Percentiles rank a stretch among this genome's conserved stretches.
These are phyloP conservation scores for Ctenicera cuprea DNA, from an alignment of 2,888 invertebrate species.

Conservation along the genomic window DNA sequence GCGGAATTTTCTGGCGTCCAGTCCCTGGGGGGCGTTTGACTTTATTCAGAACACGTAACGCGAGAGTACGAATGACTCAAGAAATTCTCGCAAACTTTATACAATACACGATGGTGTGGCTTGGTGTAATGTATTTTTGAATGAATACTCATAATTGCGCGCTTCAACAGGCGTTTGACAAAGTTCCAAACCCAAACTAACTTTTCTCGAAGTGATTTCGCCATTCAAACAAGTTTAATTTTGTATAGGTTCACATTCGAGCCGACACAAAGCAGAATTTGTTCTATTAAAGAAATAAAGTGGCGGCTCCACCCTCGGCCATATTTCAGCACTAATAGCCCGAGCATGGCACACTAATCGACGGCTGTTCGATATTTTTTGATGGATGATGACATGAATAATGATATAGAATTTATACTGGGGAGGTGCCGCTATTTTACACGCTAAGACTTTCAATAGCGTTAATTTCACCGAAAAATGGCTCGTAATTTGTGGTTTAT, in stretches of 20 bases:
- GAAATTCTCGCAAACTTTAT: conserved; percentile 54
- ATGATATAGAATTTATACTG: conserved; percentile 63
- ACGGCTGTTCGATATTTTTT: conserved; percentile 65
- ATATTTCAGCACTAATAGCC: conserved; percentile 61
- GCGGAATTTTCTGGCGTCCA: conserved; percentile 59
- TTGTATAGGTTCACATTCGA: conserved; percentile 43
- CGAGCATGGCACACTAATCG: conserved; percentile 62
- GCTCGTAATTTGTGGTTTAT: conserved; percentile 38
- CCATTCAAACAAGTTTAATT: conserved; percentile 51
- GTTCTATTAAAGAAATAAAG: conserved; percentile 47
- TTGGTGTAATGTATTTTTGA: conserved; percentile 54
- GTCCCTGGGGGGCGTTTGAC: conserved; percentile 58
- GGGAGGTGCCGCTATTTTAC: conserved; percentile 59
- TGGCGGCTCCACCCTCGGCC: conserved; percentile 44
- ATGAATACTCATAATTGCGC: conserved; percentile 64
- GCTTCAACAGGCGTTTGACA: conserved; percentile 56
- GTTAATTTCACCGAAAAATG: conserved; percentile 56
- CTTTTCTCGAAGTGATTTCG: conserved; percentile 43
- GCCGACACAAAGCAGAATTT: conserved; percentile 39
- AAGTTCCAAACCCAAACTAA: conserved; percentile 50
- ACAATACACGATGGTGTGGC: conserved; percentile 49
- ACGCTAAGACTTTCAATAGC: conserved; percentile 60
- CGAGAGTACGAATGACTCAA: conserved; percentile 62
- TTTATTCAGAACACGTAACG: conserved; percentile 63
- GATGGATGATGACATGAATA: conserved; percentile 68